phyloP scores from a whole-genome alignment of 2,113 vertebrate genomes.

The Ictalurus furcatus region DNA sequence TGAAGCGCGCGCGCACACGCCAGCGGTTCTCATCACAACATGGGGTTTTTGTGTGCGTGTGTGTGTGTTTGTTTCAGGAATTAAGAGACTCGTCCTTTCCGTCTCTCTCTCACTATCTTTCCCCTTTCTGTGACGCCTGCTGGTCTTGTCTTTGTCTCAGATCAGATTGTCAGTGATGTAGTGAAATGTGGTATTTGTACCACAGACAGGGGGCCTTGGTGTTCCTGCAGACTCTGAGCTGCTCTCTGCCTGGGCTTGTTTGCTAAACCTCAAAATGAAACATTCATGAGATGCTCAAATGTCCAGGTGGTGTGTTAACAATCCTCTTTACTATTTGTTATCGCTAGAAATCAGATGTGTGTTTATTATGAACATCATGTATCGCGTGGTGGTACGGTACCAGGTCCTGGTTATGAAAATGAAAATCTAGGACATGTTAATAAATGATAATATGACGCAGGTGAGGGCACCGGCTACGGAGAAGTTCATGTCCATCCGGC shows the following conservation, averaged over 20 bases:
- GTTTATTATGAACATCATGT: too few species aligned
- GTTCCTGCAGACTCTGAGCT: conserved; percentile 8
- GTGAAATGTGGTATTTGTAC: conserved; percentile 47
- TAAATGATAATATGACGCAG: neutral
- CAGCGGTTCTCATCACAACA: neutral
- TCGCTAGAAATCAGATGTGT: neutral
- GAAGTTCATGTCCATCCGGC: neutral
- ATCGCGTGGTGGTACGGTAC: neutral
- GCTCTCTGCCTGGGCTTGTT: neutral
- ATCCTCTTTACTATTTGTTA: neutral
- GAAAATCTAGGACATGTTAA: neutral
- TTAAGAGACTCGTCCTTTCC: neutral
- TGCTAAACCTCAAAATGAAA: conserved; percentile 8
- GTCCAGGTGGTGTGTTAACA: conserved; percentile 36
- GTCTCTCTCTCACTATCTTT: neutral
- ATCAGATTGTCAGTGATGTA: conserved; percentile 28
- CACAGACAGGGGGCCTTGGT: conserved; percentile 56
- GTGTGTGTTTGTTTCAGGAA: neutral
- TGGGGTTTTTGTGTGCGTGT: too few species aligned
- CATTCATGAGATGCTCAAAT: conserved; percentile 43
- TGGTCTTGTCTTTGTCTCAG: conserved; percentile 29
- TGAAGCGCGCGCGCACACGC: neutral
- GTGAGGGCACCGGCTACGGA: neutral
- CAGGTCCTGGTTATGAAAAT: neutral
- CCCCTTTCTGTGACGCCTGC: neutral